Conservation (phyloP, 2,888 invertebrate species). For the Lithophane semibrunnea region DNA sequence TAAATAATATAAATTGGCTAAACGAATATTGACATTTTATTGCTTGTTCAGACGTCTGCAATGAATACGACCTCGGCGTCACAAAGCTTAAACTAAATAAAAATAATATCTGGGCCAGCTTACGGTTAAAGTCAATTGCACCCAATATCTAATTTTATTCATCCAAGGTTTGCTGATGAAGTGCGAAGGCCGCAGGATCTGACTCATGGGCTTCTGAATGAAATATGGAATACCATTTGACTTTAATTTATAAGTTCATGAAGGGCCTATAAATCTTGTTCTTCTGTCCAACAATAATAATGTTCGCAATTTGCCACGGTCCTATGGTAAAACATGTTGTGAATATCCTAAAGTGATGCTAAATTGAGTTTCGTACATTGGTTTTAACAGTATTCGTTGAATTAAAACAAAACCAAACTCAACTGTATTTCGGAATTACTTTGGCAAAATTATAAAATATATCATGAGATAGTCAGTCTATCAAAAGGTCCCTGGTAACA, state of each 20-base stretch:
- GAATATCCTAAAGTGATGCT: background rate
- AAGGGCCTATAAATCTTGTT: slow-evolving; percentile 48
- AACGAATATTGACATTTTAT: slow-evolving; percentile 72
- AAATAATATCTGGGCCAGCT: slow-evolving; percentile 61
- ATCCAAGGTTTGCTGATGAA: slow-evolving; percentile 60
- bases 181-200: slow-evolving; percentile 49
- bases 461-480: background rate
- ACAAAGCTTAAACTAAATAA: slow-evolving; percentile 55
- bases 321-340: background rate
- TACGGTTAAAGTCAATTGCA: slow-evolving; percentile 67
- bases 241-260: slow-evolving; percentile 50
- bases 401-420: background rate
- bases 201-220: slow-evolving; percentile 44
- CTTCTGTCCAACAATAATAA: slow-evolving; percentile 20
- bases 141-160: slow-evolving; percentile 57
- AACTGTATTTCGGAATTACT: background rate
- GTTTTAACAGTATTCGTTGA: background rate
- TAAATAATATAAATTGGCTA: slow-evolving; percentile 61
- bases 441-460: background rate
- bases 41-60: slow-evolving; percentile 63
- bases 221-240: slow-evolving; percentile 54
- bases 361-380: background rate
- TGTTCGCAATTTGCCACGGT: slow-evolving; percentile 12
- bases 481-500: background rate
- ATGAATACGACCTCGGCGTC: slow-evolving; percentile 68